These are phyloP conservation scores for Aurelia aurita complex sp. Pacific DNA, from an alignment of 30 jellyfish, hydroid and myxozoan genomes.

Conservation along the genomic window DNA sequence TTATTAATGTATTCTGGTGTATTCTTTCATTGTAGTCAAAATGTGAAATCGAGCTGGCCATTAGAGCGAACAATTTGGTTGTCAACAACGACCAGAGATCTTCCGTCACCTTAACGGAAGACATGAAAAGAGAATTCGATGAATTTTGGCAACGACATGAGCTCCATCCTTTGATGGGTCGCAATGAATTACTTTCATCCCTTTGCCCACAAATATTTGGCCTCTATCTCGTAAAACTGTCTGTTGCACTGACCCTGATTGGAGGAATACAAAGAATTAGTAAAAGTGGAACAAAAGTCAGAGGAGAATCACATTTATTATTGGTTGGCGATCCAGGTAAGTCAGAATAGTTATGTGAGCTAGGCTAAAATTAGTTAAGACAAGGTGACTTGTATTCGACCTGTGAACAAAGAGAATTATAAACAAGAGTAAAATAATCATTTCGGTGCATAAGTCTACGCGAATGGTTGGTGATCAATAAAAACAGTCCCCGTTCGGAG, in stretches of 20 bases:
- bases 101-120: slow-evolving; percentile 78
- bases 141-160: slow-evolving; percentile 84
- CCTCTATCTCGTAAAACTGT: slow-evolving; percentile 85
- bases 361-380: too few relatives aligned
- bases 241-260: slow-evolving; percentile 92
- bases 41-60: slow-evolving; percentile 86
- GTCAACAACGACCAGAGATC: slow-evolving; percentile 89
- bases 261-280: slow-evolving; percentile 96
- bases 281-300: slow-evolving; percentile 87
- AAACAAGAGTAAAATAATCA: too few relatives aligned
- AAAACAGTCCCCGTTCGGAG: too few relatives aligned
- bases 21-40: slow-evolving; percentile 49
- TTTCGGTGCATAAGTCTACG: too few relatives aligned
- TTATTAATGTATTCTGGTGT: too few relatives aligned
- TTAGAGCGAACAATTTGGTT: slow-evolving; percentile 85
- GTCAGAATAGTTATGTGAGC: not conserved
- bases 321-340: slow-evolving; percentile 99
- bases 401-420: too few relatives aligned
- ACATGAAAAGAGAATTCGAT: slow-evolving; percentile 74
- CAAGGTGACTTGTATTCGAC: too few relatives aligned
- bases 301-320: slow-evolving; percentile 99
- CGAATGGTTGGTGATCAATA: too few relatives aligned
- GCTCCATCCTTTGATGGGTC: slow-evolving; percentile 79
- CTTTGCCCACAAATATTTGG: slow-evolving; percentile 99
- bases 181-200: slow-evolving; percentile 85